Evolutionary conservation across 1,140 invertebrate genomes (phyloP).

Genomic region (Luehdorfia chinensis): DNA sequence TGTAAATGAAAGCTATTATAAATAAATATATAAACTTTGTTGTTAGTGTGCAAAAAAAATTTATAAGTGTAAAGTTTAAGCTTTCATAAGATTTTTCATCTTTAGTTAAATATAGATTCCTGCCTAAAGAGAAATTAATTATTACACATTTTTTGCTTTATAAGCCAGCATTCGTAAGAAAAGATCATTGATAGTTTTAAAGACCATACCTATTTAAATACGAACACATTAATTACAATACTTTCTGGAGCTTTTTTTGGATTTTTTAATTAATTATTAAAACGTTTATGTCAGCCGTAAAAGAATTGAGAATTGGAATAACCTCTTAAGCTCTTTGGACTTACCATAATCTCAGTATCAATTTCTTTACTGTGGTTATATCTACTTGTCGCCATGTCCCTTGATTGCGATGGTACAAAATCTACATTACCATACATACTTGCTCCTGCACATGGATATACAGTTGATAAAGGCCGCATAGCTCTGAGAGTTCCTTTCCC

Average conservation of each 20-base stretch:
- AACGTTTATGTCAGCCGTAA: slow-evolving; percentile 63
- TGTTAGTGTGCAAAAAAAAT: too few relatives aligned
- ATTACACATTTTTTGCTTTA: too few relatives aligned
- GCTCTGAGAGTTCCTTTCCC: slow-evolving; percentile 55
- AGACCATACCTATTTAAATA: too few relatives aligned
- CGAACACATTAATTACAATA: background rate
- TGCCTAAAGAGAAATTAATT: too few relatives aligned
- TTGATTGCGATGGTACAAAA: slow-evolving; percentile 48
- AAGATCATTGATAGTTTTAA: too few relatives aligned
- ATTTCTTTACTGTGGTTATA: slow-evolving; percentile 44
- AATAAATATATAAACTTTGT: too few relatives aligned
- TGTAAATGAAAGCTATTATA: too few relatives aligned
- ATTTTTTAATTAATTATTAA: too few relatives aligned
- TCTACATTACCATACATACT: slow-evolving; percentile 72
- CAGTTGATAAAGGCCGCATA: slow-evolving; percentile 65
- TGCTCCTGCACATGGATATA: slow-evolving; percentile 58
- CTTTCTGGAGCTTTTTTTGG: slow-evolving; percentile 6
- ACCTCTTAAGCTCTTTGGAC: slow-evolving; percentile 66
- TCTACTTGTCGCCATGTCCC: slow-evolving; percentile 37
- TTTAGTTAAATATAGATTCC: too few relatives aligned
- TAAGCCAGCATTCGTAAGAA: too few relatives aligned
- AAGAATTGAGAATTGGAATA: slow-evolving; percentile 68
- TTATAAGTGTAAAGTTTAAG: too few relatives aligned
- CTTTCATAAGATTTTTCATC: too few relatives aligned
- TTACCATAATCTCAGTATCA: slow-evolving; percentile 54